phyloP scores from a whole-genome alignment of 2,113 vertebrate genomes.

The Plecturocebus donacophilus region DNA sequence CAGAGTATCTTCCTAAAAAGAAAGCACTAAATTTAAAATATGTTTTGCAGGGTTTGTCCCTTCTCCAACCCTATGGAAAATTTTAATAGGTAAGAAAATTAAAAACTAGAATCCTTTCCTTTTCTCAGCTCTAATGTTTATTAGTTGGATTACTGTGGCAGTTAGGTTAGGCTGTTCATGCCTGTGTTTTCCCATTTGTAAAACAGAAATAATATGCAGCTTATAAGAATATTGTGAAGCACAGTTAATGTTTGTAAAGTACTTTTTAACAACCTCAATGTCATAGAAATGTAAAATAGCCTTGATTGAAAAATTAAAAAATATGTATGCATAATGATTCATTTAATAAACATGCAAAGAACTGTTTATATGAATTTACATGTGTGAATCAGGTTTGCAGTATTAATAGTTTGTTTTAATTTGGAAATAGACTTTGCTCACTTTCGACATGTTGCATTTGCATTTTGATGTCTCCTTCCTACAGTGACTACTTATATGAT shows the following conservation, averaged over 20 bases:
- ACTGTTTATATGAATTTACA: conserved; percentile 58
- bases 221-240: conserved; percentile 50
- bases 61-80: not conserved
- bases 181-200: conserved; percentile 64
- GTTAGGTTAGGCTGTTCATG: conserved; percentile 53
- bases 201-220: conserved; percentile 66
- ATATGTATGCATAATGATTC: conserved; percentile 62
- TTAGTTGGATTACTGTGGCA: conserved; percentile 54
- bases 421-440: conserved; percentile 54
- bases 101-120: conserved; percentile 12
- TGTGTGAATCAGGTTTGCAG: conserved; percentile 51
- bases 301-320: conserved; percentile 74
- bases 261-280: conserved; percentile 66
- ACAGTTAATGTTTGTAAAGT: conserved; percentile 72
- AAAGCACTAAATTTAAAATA: not conserved
- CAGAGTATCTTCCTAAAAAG: not conserved
- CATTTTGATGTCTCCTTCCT: conserved; percentile 32
- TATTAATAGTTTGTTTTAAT: conserved; percentile 58
- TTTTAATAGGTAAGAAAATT: conserved; percentile 35
- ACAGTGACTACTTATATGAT: not conserved
- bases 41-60: not conserved
- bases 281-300: conserved; percentile 68
- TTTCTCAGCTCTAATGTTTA: conserved; percentile 34
- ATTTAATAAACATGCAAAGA: conserved; percentile 66
- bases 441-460: conserved; percentile 54